Base-by-base conservation (phyloP, 2,113 vertebrate species). In the Plectropomus leopardus region DNA sequence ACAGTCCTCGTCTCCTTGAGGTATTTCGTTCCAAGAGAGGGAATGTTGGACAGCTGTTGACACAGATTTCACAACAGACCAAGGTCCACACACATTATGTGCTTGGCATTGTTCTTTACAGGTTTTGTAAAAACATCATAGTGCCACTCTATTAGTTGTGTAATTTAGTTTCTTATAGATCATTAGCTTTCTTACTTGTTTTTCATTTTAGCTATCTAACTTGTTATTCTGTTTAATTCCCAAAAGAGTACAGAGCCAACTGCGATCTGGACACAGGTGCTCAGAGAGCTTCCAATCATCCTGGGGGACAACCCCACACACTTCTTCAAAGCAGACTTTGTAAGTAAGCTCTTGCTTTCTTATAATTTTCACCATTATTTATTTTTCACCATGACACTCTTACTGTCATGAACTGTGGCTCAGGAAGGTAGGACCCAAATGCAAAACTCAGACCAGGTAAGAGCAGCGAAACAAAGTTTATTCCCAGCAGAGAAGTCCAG, bases 121-220 rank as follows among this genome's bases (percentile, higher is more conserved):
- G n/a, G n/a, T n/a, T n/a, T n/a, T n/a, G n/a, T n/a, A n/a, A n/a
- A n/a, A n/a, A n/a, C n/a, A n/a, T n/a, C n/a, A n/a, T n/a, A n/a
- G n/a, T n/a, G n/a, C n/a, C n/a, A n/a, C n/a, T n/a, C n/a, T n/a
- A n/a, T n/a, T n/a, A n/a, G n/a, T n/a, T n/a, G n/a, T n/a, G n/a
- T n/a, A n/a, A n/a, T n/a, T n/a, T n/a, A n/a, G n/a, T 57, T 70
- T 44, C 36, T 70, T 44, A 55, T 70, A 55, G 67, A 70, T 28
- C 40, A 45, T 4, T 32, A 32, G 3, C 32, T 32, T 3, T 3
- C 32, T 71, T n/a, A 54, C 13, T 28, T 58, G 23, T n/a, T 30
- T 45, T 30, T 57, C 6, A 47, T 45, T 45, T 30, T 30, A 58
- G 17, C 28, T 23, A 51, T 53, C 6, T 68, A 68, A 32, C 32